Evolutionary conservation across 2,797 vertebrate genomes (phyloP).

Genomic region (Graptemys geographica): DNA sequence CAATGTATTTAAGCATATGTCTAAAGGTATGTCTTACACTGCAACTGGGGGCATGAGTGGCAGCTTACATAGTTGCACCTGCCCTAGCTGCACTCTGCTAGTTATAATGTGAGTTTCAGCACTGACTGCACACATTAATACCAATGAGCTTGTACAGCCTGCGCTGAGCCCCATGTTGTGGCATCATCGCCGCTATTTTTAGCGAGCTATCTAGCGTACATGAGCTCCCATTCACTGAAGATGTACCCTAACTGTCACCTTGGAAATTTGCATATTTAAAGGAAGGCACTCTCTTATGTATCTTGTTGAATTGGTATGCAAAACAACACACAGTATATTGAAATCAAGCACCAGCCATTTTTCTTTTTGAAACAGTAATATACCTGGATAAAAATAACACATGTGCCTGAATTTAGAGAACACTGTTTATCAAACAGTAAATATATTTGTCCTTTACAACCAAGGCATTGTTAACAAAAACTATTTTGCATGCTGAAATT

Average conservation of each 20-base stretch:
- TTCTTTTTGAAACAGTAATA: background rate
- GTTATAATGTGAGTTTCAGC: background rate
- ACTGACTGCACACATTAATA: background rate
- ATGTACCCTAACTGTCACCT: background rate
- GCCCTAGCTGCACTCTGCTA: background rate
- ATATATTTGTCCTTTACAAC: constrained; percentile 32
- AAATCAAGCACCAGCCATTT: background rate
- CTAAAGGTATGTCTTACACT: background rate
- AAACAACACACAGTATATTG: background rate
- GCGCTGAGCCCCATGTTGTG: background rate
- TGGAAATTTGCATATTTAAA: background rate
- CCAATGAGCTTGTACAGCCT: background rate
- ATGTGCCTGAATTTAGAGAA: background rate
- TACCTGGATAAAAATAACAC: constrained; percentile 11
- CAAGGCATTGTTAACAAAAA: constrained; percentile 22
- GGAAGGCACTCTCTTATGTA: background rate
- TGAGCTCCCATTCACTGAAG: background rate
- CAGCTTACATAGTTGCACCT: background rate
- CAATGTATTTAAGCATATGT: background rate
- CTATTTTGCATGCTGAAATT: constrained; percentile 32
- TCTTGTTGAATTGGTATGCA: background rate
- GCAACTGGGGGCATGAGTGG: background rate
- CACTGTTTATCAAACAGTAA: constrained; percentile 10
- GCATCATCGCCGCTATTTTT: background rate
- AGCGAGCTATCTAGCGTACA: background rate